Evolutionary conservation across 1,140 invertebrate genomes (phyloP).

Genomic region (Branchinecta lynchi): DNA sequence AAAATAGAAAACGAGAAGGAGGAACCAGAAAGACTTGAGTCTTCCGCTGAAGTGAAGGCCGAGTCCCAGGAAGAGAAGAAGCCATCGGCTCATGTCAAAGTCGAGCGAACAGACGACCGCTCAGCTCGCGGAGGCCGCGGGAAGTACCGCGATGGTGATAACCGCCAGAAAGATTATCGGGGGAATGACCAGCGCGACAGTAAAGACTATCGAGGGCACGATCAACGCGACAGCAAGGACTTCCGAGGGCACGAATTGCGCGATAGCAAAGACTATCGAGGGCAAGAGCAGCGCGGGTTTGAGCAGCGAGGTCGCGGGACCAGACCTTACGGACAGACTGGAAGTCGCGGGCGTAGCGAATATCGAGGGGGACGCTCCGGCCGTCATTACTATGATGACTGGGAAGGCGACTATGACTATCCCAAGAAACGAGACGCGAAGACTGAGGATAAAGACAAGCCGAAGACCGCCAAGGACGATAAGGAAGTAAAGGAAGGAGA

Average conservation of each 20-base stretch:
- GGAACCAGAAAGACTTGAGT: constrained; percentile 7
- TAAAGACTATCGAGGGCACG: constrained; percentile 14
- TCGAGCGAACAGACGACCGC: constrained; percentile 26
- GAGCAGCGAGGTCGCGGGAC: constrained; percentile 25
- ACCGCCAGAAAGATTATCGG: constrained; percentile 29
- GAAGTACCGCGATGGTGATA: background rate
- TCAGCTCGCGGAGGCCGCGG: background rate
- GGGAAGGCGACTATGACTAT: constrained; percentile 18
- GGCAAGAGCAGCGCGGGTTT: constrained; percentile 15
- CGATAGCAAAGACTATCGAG: constrained; percentile 19
- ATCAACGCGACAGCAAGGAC: constrained; percentile 28
- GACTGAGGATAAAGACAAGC: constrained; percentile 27
- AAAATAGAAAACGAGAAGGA: constrained; percentile 17
- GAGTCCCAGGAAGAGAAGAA: constrained; percentile 14
- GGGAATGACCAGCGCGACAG: constrained; percentile 26
- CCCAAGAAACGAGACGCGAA: constrained; percentile 4
- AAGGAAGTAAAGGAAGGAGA: constrained; percentile 28
- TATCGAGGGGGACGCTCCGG: constrained; percentile 19
- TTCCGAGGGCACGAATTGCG: constrained; percentile 30
- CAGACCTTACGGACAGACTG: constrained; percentile 26
- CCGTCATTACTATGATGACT: constrained; percentile 14
- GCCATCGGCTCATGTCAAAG: constrained; percentile 20
- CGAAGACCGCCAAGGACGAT: constrained; percentile 27
- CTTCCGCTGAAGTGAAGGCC: constrained; percentile 21
- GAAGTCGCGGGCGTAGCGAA: constrained; percentile 28